phyloP scores from a whole-genome alignment of 2,113 vertebrate species.

The Salminus brasiliensis region DNA sequence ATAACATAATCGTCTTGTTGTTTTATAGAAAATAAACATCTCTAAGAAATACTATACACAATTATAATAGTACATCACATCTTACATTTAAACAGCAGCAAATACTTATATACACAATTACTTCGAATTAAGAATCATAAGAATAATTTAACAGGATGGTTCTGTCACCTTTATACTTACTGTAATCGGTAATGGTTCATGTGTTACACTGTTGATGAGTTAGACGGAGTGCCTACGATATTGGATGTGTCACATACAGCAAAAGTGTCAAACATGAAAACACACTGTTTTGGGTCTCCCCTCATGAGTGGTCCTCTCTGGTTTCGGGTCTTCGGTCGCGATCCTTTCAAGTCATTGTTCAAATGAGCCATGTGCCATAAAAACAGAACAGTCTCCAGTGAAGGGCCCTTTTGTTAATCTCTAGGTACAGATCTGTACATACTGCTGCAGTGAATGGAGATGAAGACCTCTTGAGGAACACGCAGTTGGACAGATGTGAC shows the following conservation, averaged over 20 bases:
- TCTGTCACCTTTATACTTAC: constrained; percentile 12
- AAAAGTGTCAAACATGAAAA: constrained; percentile 24
- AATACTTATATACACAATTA: constrained; percentile 86
- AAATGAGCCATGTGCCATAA: neutral
- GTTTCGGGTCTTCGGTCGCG: neutral
- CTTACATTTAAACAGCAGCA: constrained; percentile 86
- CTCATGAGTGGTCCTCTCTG: neutral
- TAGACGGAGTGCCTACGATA: constrained; percentile 36
- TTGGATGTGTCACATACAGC: constrained; percentile 43
- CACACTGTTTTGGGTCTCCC: neutral
- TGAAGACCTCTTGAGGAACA: constrained; percentile 41
- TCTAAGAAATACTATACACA: constrained; percentile 89
- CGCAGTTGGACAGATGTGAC: constrained; percentile 67
- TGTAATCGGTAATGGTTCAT: constrained; percentile 15
- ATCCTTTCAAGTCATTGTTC: neutral
- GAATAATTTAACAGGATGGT: constrained; percentile 55
- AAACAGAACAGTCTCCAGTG: constrained; percentile 25
- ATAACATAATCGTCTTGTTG: constrained; percentile 78
- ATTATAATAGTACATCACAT: constrained; percentile 87
- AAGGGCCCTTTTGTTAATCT: neutral
- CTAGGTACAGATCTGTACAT: constrained; percentile 52
- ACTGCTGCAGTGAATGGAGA: constrained; percentile 16
- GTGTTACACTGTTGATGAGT: constrained; percentile 46
- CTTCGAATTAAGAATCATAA: constrained; percentile 64
- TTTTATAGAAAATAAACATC: constrained; percentile 90